Percentiles rank a stretch among this genome's conserved stretches.
These are phyloP conservation scores for Oostethus manadensis DNA, from an alignment of 2,113 vertebrate species.

Conservation along the genomic window DNA sequence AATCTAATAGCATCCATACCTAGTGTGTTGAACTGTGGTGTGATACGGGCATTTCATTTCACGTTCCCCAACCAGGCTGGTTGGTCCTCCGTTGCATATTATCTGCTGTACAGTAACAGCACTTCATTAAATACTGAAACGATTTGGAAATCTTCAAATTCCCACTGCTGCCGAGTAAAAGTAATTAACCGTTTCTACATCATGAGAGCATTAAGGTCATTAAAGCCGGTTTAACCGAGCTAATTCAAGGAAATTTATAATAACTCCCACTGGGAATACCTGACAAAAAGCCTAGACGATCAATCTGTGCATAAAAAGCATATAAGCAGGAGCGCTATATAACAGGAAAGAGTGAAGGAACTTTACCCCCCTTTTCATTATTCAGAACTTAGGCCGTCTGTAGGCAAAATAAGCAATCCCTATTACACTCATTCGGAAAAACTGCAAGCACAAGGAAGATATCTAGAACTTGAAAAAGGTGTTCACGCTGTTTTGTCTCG, in stretches of 20 bases:
- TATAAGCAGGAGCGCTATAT: neutral
- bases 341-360: neutral
- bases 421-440: too few species aligned
- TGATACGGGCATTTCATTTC: neutral
- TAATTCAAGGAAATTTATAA: slow-evolving; percentile 9
- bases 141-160: slow-evolving; percentile 1
- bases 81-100: neutral
- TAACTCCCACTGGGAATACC: slow-evolving; percentile 9
- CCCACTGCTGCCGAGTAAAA: neutral
- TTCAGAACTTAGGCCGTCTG: too few species aligned
- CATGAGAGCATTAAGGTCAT: slow-evolving; percentile 7
- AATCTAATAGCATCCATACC: too few species aligned
- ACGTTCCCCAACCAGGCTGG: neutral
- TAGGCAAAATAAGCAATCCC: too few species aligned
- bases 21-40: neutral
- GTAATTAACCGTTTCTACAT: slow-evolving; percentile 16
- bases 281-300: slow-evolving; percentile 10
- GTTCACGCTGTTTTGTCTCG: too few species aligned
- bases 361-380: too few species aligned
- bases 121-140: slow-evolving; percentile 3
- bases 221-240: slow-evolving; percentile 9
- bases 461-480: too few species aligned
- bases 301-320: slow-evolving; percentile 1
- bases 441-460: too few species aligned
- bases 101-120: neutral